These are phyloP conservation scores for Danaus melanippus DNA, from an alignment of 1,140 invertebrate species.

Conservation along the genomic window DNA sequence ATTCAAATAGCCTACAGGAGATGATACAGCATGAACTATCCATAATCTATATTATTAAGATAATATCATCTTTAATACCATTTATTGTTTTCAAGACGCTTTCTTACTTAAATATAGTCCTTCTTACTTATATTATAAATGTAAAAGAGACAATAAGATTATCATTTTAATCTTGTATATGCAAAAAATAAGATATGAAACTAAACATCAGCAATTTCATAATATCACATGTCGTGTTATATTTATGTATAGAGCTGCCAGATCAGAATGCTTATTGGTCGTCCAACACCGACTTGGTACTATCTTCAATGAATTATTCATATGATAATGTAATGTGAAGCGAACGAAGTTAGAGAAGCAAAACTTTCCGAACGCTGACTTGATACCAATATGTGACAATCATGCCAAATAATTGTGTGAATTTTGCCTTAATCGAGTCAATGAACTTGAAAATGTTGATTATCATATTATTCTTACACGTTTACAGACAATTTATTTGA, in stretches of 20 bases:
- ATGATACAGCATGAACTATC: slow-evolving; percentile 9
- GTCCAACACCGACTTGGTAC: slow-evolving; percentile 26
- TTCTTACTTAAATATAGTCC: no score
- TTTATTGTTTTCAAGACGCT: no score
- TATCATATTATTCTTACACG: no score
- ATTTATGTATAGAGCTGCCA: slow-evolving; percentile 7
- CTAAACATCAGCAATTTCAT: slow-evolving; percentile 1
- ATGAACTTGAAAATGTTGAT: no score
- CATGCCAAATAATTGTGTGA: no score
- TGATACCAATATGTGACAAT: slow-evolving; percentile 10
- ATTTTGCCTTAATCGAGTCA: no score
- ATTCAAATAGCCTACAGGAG: slow-evolving; percentile 20
- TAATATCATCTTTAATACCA: no score
- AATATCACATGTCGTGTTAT: background rate
- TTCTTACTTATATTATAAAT: no score
- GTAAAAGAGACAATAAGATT: no score
- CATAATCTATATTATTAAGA: slow-evolving; percentile 2
- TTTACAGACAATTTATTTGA: no score
- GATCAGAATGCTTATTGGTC: slow-evolving; percentile 22
- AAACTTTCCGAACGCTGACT: slow-evolving; percentile 3
- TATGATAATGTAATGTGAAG: slow-evolving; percentile 16
- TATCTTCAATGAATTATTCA: slow-evolving; percentile 45
- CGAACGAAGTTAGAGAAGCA: slow-evolving; percentile 11
- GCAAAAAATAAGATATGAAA: slow-evolving; percentile 3
- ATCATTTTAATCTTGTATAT: no score